These are phyloP conservation scores for Otolemur crassicaudatus DNA, from an alignment of 2,797 vertebrate genomes.

Conservation along the genomic window DNA sequence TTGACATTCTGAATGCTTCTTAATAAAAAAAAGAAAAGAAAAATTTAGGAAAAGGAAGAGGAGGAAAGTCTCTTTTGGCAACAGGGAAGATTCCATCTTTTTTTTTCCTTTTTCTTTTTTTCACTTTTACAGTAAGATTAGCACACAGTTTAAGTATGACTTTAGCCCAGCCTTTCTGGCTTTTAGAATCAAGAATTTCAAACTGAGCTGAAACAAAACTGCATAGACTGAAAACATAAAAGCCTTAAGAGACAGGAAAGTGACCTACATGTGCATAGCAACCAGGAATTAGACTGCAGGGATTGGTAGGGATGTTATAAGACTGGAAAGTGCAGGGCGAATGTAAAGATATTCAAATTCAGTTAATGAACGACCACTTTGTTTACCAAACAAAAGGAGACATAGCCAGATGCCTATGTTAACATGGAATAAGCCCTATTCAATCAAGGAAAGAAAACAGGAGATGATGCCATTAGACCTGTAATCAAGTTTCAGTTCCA, in stretches of 20 bases:
- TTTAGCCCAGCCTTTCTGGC: neutral
- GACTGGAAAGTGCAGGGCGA: neutral
- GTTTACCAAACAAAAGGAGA: slow-evolving; percentile 50
- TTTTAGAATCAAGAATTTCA: neutral
- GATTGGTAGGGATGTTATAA: neutral
- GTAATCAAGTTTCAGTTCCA: neutral
- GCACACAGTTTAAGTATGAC: neutral
- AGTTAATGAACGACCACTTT: neutral
- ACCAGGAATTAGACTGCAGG: neutral
- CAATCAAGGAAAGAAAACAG: neutral
- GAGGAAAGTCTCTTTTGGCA: neutral
- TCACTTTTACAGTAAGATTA: neutral
- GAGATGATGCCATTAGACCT: neutral
- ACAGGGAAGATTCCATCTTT: neutral
- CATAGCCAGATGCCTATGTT: neutral
- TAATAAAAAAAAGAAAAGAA: no score
- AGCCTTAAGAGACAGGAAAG: neutral
- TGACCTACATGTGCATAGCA: neutral
- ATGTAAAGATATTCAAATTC: slow-evolving; percentile 1
- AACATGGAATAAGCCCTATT: neutral
- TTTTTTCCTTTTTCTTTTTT: neutral
- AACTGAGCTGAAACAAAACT: slow-evolving; percentile 6
- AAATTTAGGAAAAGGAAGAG: neutral
- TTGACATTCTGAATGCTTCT: no score
- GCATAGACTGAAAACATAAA: neutral